phyloP scores from a whole-genome alignment of 64 coral and sea anemone species.

The Dendronephthya gigantea region DNA sequence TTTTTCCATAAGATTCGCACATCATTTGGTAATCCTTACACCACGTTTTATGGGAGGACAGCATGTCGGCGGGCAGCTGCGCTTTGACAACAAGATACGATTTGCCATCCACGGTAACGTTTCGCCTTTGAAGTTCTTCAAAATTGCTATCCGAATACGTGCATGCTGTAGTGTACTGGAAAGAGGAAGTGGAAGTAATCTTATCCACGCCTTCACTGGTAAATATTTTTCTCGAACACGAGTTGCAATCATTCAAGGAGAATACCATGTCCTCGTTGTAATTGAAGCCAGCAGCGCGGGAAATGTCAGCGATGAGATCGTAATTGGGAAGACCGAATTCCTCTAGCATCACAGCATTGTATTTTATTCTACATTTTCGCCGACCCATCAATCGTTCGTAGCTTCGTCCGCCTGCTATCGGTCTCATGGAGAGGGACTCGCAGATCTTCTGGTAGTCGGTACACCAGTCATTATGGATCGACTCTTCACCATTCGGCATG shows the following conservation, averaged over 20 bases:
- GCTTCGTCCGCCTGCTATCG: conserved; percentile 12
- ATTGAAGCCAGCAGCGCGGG: neutral
- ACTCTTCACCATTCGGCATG: neutral
- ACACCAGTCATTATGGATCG: conserved; percentile 35
- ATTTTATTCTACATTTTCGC: neutral
- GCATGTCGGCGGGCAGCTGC: neutral
- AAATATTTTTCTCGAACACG: neutral
- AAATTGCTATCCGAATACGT: conserved; percentile 16
- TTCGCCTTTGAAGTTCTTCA: neutral
- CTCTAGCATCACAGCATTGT: conserved; percentile 27
- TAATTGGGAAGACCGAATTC: neutral
- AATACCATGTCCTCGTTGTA: neutral
- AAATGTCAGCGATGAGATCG: neutral
- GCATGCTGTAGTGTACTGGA: conserved; percentile 8
- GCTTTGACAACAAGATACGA: conserved; percentile 26
- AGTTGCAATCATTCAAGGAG: conserved; percentile 8
- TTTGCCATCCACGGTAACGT: neutral
- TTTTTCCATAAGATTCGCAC: conserved; percentile 25
- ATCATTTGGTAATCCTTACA: conserved; percentile 31
- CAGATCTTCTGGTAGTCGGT: conserved; percentile 37
- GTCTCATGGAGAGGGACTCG: neutral
- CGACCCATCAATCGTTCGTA: neutral
- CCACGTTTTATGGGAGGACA: conserved; percentile 24
- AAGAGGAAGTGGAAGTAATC: neutral
- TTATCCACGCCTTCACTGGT: neutral